A percentile compares a stretch with the other conserved stretches of the same genome.
Evolutionary conservation across 2,113 vertebrate genomes (phyloP).

Genomic region (Crocuta crocuta): DNA sequence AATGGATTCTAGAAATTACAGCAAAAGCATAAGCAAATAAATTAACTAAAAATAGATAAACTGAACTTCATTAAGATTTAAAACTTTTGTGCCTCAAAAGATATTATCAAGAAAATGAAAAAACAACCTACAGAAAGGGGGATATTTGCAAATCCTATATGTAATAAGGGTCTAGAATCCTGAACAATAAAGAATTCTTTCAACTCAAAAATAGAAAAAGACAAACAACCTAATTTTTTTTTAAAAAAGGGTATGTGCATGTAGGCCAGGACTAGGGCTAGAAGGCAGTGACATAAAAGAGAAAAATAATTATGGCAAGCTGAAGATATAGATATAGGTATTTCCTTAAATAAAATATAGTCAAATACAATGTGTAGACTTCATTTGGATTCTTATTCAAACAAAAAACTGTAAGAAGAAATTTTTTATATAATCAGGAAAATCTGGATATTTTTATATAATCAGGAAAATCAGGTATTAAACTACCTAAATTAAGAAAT

Average conservation of each 20-base stretch:
- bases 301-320: not conserved
- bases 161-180: not conserved
- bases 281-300: not conserved
- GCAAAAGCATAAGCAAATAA: not conserved
- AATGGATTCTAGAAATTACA: not conserved
- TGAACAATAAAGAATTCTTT: not conserved
- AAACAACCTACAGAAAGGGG: not conserved
- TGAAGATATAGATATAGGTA: not conserved
- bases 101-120: not conserved
- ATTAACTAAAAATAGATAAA: not conserved
- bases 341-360: conserved; percentile 4
- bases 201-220: not conserved
- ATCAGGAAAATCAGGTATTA: conserved; percentile 20
- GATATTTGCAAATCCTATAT: not conserved
- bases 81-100: not conserved
- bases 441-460: conserved; percentile 11
- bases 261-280: not conserved
- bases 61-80: not conserved
- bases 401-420: conserved; percentile 27
- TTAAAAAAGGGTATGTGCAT: not conserved
- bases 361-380: not conserved
- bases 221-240: not conserved
- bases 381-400: not conserved
- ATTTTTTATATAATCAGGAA: conserved; percentile 8
- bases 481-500: not conserved